Base-by-base conservation (phyloP, 2,797 vertebrate genomes). In the Hafferia zeledoni region DNA sequence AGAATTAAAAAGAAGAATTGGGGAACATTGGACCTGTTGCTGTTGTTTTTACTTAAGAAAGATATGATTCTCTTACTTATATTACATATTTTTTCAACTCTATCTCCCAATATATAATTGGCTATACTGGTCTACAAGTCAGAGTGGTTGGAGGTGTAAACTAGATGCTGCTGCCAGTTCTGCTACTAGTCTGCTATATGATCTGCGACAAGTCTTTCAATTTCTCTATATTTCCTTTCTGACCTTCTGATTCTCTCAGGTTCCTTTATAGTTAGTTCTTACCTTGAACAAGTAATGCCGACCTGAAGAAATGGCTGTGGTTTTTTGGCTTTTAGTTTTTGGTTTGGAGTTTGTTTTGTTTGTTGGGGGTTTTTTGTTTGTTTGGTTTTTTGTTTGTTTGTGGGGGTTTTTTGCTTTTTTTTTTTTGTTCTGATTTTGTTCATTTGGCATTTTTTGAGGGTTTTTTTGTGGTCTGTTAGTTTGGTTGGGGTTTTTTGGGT, bases 301-400 rank as follows among this genome's bases (percentile, higher is more conserved):
- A 43, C 9, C 3, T n/a, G 39, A 74, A 77, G 2, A 49, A 77
- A 57, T 25, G 12, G 1, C 5, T 55, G 6, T 31, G 0, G 1
- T 5, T 18, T 56, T 56, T 10, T 1, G 3, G 0, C 1, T 25
- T 59, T 82, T 28, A 28, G 7, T 47, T 61, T 4, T 30, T n/a
- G 10, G 1, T 2, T n/a, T 71, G 28, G 10, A 1, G 18, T 9
- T 25, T 43, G 10, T 6, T 6, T 25, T 41, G 41, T 43, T 43
- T 17, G 37, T 39, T 37, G 35, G 39, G 14, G 39, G 14, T 39
- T 39, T 39, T 41, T 41, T 15, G 15, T 16, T 41, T 16, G 41
- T 16, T 43, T 43, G 41, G 7, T 39, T 39, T 5, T 20, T 55
- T 39, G 50, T 10, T 1, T 2, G 0, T 39, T 39, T 13, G n/a